phyloP scores from a whole-genome alignment of 2,113 vertebrate species.

The Poeciliopsis occidentalis region DNA sequence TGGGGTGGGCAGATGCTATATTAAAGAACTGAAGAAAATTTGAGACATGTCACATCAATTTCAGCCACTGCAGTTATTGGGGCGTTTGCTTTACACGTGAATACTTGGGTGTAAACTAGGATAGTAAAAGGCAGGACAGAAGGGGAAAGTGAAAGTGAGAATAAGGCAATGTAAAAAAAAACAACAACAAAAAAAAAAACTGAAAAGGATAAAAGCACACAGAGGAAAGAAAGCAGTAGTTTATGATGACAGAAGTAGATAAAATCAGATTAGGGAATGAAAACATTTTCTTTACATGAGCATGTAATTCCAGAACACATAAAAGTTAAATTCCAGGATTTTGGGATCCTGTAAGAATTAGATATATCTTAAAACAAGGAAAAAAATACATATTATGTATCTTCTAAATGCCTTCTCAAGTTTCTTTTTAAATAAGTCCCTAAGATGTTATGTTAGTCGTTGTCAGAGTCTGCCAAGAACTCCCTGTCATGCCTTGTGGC shows the following conservation, averaged over 20 bases:
- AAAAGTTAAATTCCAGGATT: not conserved
- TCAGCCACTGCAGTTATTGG: slow-evolving; percentile 52
- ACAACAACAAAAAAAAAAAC: not conserved
- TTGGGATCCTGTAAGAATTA: not conserved
- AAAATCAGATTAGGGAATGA: not conserved
- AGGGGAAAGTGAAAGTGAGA: not conserved
- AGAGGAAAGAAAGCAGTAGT: slow-evolving; percentile 1
- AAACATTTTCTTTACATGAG: not conserved
- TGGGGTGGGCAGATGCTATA: slow-evolving; percentile 41
- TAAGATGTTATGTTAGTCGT: too few species aligned
- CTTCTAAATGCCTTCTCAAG: not conserved
- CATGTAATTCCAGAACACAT: not conserved
- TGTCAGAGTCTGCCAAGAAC: too few species aligned
- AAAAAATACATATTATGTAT: not conserved
- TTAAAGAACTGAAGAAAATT: slow-evolving; percentile 60
- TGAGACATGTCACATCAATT: slow-evolving; percentile 69
- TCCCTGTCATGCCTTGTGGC: too few species aligned
- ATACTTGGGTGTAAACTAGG: slow-evolving; percentile 14
- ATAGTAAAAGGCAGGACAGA: not conserved
- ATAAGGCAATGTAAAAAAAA: not conserved
- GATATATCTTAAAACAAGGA: not conserved
- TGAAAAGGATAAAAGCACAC: not conserved
- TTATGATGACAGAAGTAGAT: not conserved
- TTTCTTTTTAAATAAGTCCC: not conserved
- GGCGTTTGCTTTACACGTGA: slow-evolving; percentile 52